Base-by-base conservation (phyloP, 2,113 vertebrate genomes). In the Gavia stellata region DNA sequence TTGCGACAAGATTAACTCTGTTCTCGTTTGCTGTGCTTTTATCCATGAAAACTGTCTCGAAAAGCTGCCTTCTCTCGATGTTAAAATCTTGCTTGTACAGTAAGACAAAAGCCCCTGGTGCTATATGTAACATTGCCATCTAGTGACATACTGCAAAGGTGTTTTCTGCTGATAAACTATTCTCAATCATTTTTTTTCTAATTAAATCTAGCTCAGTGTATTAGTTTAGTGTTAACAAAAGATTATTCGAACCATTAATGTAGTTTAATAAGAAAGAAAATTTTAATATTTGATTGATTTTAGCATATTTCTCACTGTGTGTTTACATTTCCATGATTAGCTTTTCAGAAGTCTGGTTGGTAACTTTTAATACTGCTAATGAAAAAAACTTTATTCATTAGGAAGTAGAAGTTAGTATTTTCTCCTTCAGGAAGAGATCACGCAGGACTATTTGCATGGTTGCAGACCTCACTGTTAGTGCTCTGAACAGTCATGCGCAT, bases 121-220 rank as follows among this genome's bases (percentile, higher is more conserved):
- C 20, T 21, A 2, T 15, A 38, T 79, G 45, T 59, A 47, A 97
- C 66, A 94, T 23, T 94, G 96, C 97, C 97, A 97, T 82, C 97
- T 97, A 94, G 86, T 58, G 97, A 73, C 53, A 7, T 2, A 26
- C 20, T 58, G 24, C 17, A 31, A n/a, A 7, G 15, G 3, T 7
- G 33, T 33, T 82, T 72, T 58, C 63, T 86, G 55, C 49, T 34
- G 36, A 55, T 17, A 44, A 87, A 26, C 25, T 26, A 38, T 12
- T 31, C 42, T 36, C 34, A 36, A 7, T 26, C 14, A 33, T 9
- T 38, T 82, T 56, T 74, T 56, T 14, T 0, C 16, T 67, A 79
- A 59, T 1, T 3, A 87, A 86, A 75, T 67, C n/a, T 61, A 44
- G 33, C 19, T 89, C 33, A 31, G 25, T 24, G 3, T 72, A 47